Base-by-base conservation (phyloP, 2,797 vertebrate species). In the Microctenopoma stevenorrisi region DNA sequence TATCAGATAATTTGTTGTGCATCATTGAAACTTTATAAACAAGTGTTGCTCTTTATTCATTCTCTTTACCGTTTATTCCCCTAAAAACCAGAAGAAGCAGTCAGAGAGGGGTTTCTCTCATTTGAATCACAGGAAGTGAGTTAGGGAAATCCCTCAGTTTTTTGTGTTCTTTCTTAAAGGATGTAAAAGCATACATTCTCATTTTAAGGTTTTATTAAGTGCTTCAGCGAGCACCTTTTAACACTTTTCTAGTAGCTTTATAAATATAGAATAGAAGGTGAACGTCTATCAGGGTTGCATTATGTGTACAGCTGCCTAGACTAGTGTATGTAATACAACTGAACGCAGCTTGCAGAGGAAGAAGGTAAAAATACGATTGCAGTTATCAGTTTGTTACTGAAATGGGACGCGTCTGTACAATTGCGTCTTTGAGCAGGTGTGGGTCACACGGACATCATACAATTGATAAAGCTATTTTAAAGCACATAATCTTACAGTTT, bases 101-200 rank as follows among this genome's bases (percentile, higher is more conserved):
- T 50, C 67, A 85, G 75, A 81, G 60, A 84, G 74, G 79, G 67
- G 68, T 69, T 87, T 88, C 83, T 91, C 72, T 76, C 7, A 11
- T 46, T 86, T 93, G 65, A 93, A 93, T 93, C 71, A 76, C 89
- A 91, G 90, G 92, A 93, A 91, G 84, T 89, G 86, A 88, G 74
- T 86, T 85, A 85, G 90, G 87, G 87, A 92, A 92, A 88, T 90
- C 88, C 90, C 87, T 88, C 68, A 43, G 52, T 74, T 74, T 83
- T 76, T 59, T 68, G 65, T 83, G 70, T 74, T 89, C 72, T 85
- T 84, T 79, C 55, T 81, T 64, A 76, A 84, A 86, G 72, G 69
- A 66, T 76, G 54, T 67, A 60, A 68, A 71, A 83, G 37, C 26
- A 3, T 68, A 50, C 50, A 58, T 68, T 50, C 43, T 78, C 35